Base-by-base conservation (phyloP, 2,888 invertebrate genomes). In the Noctua comes region DNA sequence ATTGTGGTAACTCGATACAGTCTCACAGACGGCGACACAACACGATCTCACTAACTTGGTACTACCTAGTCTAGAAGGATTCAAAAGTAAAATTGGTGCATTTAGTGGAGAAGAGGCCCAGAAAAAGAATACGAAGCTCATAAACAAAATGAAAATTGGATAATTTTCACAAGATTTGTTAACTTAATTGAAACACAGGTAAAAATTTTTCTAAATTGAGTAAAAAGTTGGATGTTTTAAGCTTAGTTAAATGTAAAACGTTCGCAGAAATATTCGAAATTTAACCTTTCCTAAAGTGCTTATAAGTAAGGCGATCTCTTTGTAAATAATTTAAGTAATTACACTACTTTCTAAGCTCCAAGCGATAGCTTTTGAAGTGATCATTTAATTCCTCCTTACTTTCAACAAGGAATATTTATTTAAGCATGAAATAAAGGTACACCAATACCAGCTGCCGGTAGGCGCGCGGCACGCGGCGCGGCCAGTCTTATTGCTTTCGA, bases 1-100 rank as follows among this genome's bases (percentile, higher is more conserved):
- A 57, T 64, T 68, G 31, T 16, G 27, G 78, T 75, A 75, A 75
- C 69, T 59, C 62, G 54, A 75, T 83, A 72, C 31, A 54, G 51
- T 62, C 11, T 27, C n/a, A 68, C 57, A 62, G 27, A 59, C 18
- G 36, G 16, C 24, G 27, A 40, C 24, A 70, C 62, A 57, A 43
- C 40, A 46, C 6, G 27, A 36, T 24, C 51, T 43, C 31, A 54
- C 24, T 59, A 46, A 48, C 65, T 48, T 73, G 36, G 18, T 24
- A 62, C 13, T 21, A 36, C 2, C 36, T 36, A 18, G 21, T 36
- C n/a, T 57, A 31, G 31, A 65, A 64, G n/a, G n/a, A n/a, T n/a
- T n/a, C n/a, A n/a, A n/a, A n/a, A 40, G 31, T 7, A 13, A 40
- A n/a, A 65, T 65, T 7, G 40, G 13, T n/a, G 13, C 10, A n/a